Evolutionary conservation across 2,888 invertebrate genomes (phyloP), one percentile per base, ranked within the genome.

Genomic region (Arctia plantaginis): DNA sequence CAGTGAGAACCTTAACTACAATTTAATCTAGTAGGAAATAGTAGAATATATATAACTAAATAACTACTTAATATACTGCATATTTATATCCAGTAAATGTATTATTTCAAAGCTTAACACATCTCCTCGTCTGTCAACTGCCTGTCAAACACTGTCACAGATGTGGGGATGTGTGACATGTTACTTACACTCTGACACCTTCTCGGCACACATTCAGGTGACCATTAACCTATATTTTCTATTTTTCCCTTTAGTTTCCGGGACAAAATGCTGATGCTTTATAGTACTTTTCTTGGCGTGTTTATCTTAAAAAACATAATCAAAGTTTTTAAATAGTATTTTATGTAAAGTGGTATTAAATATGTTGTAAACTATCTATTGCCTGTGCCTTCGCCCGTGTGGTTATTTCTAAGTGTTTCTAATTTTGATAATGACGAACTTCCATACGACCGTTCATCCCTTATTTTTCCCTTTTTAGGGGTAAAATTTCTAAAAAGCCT

Each of bases 201-300:
- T 71, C 59, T 68, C 77, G 72, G 69, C 73, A 78, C 62, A 75
- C 76, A 77, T 85, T 74, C 74, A 80, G 72, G 70, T 77, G 77
- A 70, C 18, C 65, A 85, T 83, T 84, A 84, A 78, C 84, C 82
- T 74, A 84, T 51, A 66, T 69, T 76, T 68, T 72, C 74, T 65
- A 30, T 78, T 35, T 47, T 64, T 65, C n/a, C 1, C 23, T 47
- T 30, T 13, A n/a, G 30, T n/a, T 59, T 6, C 15, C 47, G 65
- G 39, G 64, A 41, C 33, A 20, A 20, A 67, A 44, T 23, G 33
- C 20, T 41, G 41, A 20, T 30, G 44, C 27, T 44, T 44, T 44
- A 41, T 30, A 18, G 27, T 3, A 59, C 27, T 8, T 30, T 27
- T 20, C 41, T 44, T 44, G 20, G 4, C 27, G 18, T 30, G 4